Evolutionary conservation across 1,140 invertebrate species (phyloP).

Genomic region (Heliconius congener): DNA sequence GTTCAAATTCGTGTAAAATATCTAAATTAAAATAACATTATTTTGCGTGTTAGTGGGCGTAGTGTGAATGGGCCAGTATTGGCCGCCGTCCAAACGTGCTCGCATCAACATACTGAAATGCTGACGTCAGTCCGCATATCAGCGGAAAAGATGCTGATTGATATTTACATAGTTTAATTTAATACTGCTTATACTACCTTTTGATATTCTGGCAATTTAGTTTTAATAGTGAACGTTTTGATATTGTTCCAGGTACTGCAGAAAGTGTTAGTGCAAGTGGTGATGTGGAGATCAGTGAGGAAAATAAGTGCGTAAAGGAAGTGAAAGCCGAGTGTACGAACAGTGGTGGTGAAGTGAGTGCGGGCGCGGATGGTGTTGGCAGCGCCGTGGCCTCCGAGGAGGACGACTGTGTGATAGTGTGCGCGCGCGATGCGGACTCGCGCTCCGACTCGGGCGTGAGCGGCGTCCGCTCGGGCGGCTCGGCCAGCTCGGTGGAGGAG

Average conservation of each 20-base stretch:
- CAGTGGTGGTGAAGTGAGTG: conserved; percentile 68
- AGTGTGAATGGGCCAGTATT: conserved; percentile 75
- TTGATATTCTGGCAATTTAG: background rate
- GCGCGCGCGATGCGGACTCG: conserved; percentile 77
- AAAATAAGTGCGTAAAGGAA: conserved; percentile 69
- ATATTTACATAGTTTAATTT: conserved; percentile 30
- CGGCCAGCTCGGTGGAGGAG: conserved; percentile 89
- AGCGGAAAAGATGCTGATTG: conserved; percentile 37
- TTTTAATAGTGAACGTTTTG: conserved; percentile 27
- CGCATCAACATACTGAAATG: conserved; percentile 39
- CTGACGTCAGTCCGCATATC: conserved; percentile 60
- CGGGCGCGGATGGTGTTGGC: conserved; percentile 76
- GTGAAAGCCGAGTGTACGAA: conserved; percentile 54
- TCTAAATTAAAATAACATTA: no score
- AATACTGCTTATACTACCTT: background rate
- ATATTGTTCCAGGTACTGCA: conserved; percentile 69
- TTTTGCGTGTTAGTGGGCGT: no score
- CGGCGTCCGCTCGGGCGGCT: conserved; percentile 83
- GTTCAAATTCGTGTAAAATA: no score
- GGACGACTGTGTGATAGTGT: conserved; percentile 83
- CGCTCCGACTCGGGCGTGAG: conserved; percentile 86
- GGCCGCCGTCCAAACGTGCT: conserved; percentile 69
- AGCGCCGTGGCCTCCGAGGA: conserved; percentile 81
- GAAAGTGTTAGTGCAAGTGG: conserved; percentile 72
- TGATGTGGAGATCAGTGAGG: conserved; percentile 72